Percentiles rank a stretch among this genome's conserved stretches.
Evolutionary conservation across 2,888 invertebrate genomes (phyloP).

Genomic region (Pterostichus niger): DNA sequence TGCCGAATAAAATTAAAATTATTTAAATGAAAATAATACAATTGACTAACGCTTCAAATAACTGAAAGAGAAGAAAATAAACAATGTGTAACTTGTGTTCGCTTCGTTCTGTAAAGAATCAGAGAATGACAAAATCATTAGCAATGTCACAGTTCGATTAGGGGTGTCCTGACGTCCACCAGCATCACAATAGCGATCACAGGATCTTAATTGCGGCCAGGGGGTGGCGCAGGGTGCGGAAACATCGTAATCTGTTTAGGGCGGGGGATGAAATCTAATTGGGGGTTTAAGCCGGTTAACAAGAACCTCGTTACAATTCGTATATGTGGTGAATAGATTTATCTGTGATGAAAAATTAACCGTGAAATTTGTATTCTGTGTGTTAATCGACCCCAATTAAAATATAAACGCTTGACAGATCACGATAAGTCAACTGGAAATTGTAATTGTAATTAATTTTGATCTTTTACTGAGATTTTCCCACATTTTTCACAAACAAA

Average conservation of each 20-base stretch:
- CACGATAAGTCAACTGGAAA: not conserved
- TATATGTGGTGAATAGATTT: slow-evolving; percentile 13
- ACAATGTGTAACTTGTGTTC: no score
- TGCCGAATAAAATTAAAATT: no score
- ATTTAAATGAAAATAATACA: no score
- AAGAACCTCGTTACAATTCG: slow-evolving; percentile 34
- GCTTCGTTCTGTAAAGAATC: no score
- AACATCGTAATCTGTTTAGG: slow-evolving; percentile 47
- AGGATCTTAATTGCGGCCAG: slow-evolving; percentile 5
- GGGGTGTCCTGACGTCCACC: not conserved
- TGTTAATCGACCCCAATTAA: slow-evolving; percentile 15
- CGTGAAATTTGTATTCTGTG: slow-evolving; percentile 31
- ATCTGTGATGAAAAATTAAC: slow-evolving; percentile 37
- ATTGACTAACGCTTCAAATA: no score
- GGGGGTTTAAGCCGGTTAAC: slow-evolving; percentile 23
- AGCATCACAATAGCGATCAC: not conserved
- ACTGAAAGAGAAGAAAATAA: no score
- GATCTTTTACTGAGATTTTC: not conserved
- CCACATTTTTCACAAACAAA: no score
- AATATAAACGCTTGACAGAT: slow-evolving; percentile 7
- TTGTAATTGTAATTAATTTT: slow-evolving; percentile 11
- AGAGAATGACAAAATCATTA: no score
- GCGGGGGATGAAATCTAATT: slow-evolving; percentile 34
- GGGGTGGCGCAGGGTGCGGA: slow-evolving; percentile 11
- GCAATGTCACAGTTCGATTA: not conserved